Conservation (phyloP, 2,888 invertebrate species). For the Patella ulyssiponensis region DNA sequence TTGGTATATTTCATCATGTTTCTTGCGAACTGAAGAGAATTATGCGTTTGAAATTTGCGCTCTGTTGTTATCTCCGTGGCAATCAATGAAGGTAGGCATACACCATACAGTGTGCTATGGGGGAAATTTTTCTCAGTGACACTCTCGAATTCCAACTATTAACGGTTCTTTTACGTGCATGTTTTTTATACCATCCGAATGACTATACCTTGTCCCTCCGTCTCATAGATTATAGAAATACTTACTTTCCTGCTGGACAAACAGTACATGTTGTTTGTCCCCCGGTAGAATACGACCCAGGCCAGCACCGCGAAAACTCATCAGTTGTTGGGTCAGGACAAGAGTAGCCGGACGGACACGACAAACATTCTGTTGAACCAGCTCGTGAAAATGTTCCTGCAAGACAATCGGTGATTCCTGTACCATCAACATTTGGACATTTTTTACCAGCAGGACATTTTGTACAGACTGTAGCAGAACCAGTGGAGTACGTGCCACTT, state of each 20-base stretch:
- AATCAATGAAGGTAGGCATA: no score
- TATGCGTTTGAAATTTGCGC: no score
- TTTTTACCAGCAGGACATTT: slow-evolving; percentile 60
- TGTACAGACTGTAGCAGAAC: slow-evolving; percentile 55
- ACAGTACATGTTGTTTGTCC: slow-evolving; percentile 50
- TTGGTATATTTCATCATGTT: no score
- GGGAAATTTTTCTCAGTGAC: no score
- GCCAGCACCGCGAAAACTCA: slow-evolving; percentile 41
- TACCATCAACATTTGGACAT: slow-evolving; percentile 63
- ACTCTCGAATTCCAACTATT: no score
- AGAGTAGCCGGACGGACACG: slow-evolving; percentile 54
- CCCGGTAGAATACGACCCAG: slow-evolving; percentile 54
- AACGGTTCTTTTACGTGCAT: no score
- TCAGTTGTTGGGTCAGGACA: slow-evolving; percentile 51
- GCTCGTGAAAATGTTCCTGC: slow-evolving; percentile 61
- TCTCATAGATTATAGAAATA: background rate
- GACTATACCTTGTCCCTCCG: no score
- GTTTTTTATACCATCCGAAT: no score
- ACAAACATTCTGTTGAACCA: slow-evolving; percentile 50
- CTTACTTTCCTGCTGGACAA: slow-evolving; percentile 59
- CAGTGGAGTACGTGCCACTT: slow-evolving; percentile 58
- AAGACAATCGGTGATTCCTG: slow-evolving; percentile 54
- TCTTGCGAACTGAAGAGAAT: no score
- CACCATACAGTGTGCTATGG: no score
- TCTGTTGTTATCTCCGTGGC: no score